Conservation (phyloP, 2,113 vertebrate genomes). For the Scortum barcoo region DNA sequence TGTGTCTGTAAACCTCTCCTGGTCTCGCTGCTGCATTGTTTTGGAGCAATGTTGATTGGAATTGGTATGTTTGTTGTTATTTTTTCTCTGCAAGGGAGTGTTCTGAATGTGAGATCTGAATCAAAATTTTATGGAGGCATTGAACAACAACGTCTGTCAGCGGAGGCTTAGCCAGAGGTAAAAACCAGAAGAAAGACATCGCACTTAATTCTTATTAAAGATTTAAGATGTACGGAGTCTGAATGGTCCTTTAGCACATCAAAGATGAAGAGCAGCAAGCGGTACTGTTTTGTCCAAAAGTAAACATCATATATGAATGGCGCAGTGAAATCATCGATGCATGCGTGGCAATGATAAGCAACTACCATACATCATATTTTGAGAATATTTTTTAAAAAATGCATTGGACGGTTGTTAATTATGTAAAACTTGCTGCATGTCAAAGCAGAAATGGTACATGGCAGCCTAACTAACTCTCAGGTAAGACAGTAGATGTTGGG, state of each 20-base stretch:
- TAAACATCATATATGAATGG: background rate
- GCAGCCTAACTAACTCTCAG: too few species aligned
- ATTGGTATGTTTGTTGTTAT: background rate
- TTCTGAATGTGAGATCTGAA: constrained; percentile 7
- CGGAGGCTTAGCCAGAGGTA: background rate
- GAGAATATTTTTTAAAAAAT: background rate
- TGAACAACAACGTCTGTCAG: background rate
- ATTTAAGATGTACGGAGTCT: background rate
- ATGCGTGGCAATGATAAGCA: too few species aligned
- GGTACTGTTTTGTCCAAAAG: background rate
- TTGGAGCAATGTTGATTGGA: constrained; percentile 13
- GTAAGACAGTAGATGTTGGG: too few species aligned
- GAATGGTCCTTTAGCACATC: background rate
- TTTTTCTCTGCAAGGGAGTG: background rate
- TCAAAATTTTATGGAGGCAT: background rate
- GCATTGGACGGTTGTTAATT: background rate
- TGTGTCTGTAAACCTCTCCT: constrained; percentile 11
- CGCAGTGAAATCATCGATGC: too few species aligned
- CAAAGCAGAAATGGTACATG: too few species aligned
- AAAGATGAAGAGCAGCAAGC: background rate
- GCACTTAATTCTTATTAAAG: background rate
- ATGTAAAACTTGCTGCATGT: too few species aligned
- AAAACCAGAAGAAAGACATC: constrained; percentile 5
- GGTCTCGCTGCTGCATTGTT: background rate
- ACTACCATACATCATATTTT: too few species aligned